Evolutionary conservation across 1,140 invertebrate genomes (phyloP).

Genomic region (fruit fly (Drosophila melanogaster)): DNA sequence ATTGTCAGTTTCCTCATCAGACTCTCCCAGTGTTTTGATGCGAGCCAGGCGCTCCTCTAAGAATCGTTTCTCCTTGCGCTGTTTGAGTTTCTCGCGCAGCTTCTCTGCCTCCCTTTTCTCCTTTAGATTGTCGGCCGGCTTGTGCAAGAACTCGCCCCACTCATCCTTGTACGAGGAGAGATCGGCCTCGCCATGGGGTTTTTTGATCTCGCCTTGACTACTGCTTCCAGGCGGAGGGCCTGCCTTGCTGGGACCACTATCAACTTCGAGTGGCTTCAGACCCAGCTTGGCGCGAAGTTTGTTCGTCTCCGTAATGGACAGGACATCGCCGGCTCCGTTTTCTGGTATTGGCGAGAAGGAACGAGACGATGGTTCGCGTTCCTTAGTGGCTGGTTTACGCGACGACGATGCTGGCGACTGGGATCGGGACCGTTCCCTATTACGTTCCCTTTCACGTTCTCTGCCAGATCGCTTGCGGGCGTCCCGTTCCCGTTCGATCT

Average conservation of each 20-base stretch:
- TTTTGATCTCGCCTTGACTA: constrained; percentile 46
- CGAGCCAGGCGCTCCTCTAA: constrained; percentile 89
- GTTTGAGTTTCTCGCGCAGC: constrained; percentile 91
- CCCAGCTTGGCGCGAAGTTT: constrained; percentile 96
- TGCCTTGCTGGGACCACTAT: constrained; percentile 74
- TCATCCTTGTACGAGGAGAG: constrained; percentile 89
- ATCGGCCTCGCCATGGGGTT: constrained; percentile 80
- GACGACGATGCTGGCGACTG: constrained; percentile 28
- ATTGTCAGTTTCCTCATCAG: constrained; percentile 91
- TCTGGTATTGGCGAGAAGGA: constrained; percentile 73
- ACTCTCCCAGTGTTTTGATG: constrained; percentile 90
- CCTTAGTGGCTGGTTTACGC: constrained; percentile 14
- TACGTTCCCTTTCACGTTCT: constrained; percentile 60
- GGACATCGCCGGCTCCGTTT: constrained; percentile 86
- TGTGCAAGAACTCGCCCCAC: constrained; percentile 96
- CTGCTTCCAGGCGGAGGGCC: constrained; percentile 30
- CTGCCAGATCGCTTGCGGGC: constrained; percentile 49
- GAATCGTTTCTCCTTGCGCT: constrained; percentile 91
- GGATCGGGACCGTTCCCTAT: constrained; percentile 54
- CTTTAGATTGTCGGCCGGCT: constrained; percentile 93
- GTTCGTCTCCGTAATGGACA: constrained; percentile 97
- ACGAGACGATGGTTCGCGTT: constrained; percentile 32
- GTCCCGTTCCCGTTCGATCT: constrained; percentile 68
- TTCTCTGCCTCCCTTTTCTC: constrained; percentile 92
- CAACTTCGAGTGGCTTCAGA: constrained; percentile 94